A percentile compares a stretch with the other conserved stretches of the same genome.
Evolutionary conservation across 2,888 invertebrate species (phyloP).

Genomic region (Calameuta idolon): DNA sequence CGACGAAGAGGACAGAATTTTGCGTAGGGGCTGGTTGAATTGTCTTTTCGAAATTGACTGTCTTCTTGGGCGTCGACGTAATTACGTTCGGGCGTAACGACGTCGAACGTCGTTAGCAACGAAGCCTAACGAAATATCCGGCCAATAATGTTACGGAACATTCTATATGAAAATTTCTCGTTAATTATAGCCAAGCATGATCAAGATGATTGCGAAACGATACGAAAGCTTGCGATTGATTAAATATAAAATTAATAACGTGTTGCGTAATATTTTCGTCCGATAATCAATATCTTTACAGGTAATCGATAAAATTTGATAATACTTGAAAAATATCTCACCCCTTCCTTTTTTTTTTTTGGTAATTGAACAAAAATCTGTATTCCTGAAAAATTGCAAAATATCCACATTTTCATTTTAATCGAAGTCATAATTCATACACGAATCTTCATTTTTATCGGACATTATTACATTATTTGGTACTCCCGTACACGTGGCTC

Average conservation of each 20-base stretch:
- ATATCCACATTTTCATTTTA: not conserved
- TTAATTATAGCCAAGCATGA: not conserved
- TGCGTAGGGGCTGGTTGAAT: not conserved
- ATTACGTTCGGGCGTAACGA: not conserved
- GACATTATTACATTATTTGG: not conserved
- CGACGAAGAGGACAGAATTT: not conserved
- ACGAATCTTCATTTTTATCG: not conserved
- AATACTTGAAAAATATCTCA: no score
- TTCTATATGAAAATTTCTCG: not conserved
- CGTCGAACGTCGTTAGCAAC: not conserved
- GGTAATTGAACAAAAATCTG: not conserved
- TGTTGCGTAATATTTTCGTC: not conserved
- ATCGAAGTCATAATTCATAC: not conserved
- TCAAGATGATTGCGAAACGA: not conserved
- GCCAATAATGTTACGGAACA: not conserved
- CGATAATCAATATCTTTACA: not conserved
- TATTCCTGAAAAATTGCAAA: not conserved
- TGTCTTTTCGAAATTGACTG: not conserved
- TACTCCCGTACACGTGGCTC: not conserved
- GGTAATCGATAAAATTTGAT: fast-evolving
- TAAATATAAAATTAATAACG: not conserved
- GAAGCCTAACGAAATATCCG: not conserved
- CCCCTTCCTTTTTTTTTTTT: not conserved
- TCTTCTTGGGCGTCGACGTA: not conserved
- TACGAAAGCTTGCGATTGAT: not conserved